These are phyloP conservation scores for Plagodis dolabraria DNA, from an alignment of 2,888 invertebrate species.

Conservation along the genomic window DNA sequence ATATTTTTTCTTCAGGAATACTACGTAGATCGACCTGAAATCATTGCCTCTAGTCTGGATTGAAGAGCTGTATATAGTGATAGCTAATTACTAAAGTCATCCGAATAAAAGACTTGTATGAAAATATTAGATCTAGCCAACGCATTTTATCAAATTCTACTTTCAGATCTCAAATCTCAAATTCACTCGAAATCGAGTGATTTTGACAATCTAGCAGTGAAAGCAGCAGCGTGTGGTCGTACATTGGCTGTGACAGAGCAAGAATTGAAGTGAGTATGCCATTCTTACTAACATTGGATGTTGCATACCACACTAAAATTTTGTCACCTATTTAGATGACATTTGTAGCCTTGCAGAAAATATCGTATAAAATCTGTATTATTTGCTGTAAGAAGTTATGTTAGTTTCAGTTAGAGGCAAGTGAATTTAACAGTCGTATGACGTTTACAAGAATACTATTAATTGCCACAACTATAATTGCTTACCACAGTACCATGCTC, in stretches of 20 bases:
- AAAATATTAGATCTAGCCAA: background rate
- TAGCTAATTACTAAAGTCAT: too few relatives aligned
- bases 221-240: slow-evolving; percentile 71
- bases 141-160: slow-evolving; percentile 13
- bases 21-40: too few relatives aligned
- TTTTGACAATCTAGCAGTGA: slow-evolving; percentile 61
- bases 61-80: too few relatives aligned
- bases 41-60: too few relatives aligned
- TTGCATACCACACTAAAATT: slow-evolving; percentile 1
- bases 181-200: slow-evolving; percentile 65
- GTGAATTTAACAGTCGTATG: too few relatives aligned
- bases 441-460: too few relatives aligned
- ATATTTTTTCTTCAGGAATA: too few relatives aligned
- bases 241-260: slow-evolving; percentile 77
- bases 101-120: background rate
- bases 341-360: slow-evolving; percentile 2
- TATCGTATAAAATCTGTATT: too few relatives aligned
- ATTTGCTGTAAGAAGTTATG: too few relatives aligned
- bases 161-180: slow-evolving; percentile 70
- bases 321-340: slow-evolving; percentile 10
- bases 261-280: slow-evolving; percentile 67
- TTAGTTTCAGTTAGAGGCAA: too few relatives aligned
- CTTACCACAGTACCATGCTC: too few relatives aligned
- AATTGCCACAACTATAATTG: too few relatives aligned
- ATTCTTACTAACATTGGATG: background rate